A percentile compares a stretch with the other conserved stretches of the same genome.
phyloP scores from a whole-genome alignment of 2,797 vertebrate genomes.

The Chelon labrosus region DNA sequence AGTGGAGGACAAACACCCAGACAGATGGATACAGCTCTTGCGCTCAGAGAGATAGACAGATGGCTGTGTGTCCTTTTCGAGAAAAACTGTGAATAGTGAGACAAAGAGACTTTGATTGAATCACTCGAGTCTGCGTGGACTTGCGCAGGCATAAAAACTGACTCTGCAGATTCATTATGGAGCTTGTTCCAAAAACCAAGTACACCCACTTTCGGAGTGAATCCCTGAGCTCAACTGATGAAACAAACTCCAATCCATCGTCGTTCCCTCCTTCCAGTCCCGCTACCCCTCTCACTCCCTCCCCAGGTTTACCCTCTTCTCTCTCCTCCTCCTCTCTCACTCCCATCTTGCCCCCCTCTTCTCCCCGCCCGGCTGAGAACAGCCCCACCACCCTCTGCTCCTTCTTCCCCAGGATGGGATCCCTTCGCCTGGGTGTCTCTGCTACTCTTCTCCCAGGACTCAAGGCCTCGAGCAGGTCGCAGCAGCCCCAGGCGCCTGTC shows the following conservation, averaged over 20 bases:
- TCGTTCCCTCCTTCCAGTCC: constrained; percentile 82
- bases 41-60: constrained; percentile 65
- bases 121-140: constrained; percentile 64
- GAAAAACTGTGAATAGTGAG: constrained; percentile 71
- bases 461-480: constrained; percentile 77
- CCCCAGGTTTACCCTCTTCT: constrained; percentile 80
- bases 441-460: constrained; percentile 86
- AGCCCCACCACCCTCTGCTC: constrained; percentile 97
- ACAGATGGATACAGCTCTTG: constrained; percentile 67
- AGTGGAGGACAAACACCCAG: constrained; percentile 53
- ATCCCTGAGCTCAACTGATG: constrained; percentile 91
- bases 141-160: constrained; percentile 57
- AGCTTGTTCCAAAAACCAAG: constrained; percentile 93
- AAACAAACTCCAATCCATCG: constrained; percentile 82
- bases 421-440: constrained; percentile 91
- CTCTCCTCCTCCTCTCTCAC: constrained; percentile 89
- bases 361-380: constrained; percentile 84
- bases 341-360: constrained; percentile 85
- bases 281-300: constrained; percentile 77
- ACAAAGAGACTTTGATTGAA: constrained; percentile 71
- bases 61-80: constrained; percentile 56
- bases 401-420: constrained; percentile 96
- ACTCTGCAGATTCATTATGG: constrained; percentile 84
- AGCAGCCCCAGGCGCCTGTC: constrained; percentile 57
- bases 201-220: constrained; percentile 96